These are phyloP conservation scores for Zhuqinia jingwanae DNA, from an alignment of 2,888 invertebrate genomes.

Conservation along the genomic window DNA sequence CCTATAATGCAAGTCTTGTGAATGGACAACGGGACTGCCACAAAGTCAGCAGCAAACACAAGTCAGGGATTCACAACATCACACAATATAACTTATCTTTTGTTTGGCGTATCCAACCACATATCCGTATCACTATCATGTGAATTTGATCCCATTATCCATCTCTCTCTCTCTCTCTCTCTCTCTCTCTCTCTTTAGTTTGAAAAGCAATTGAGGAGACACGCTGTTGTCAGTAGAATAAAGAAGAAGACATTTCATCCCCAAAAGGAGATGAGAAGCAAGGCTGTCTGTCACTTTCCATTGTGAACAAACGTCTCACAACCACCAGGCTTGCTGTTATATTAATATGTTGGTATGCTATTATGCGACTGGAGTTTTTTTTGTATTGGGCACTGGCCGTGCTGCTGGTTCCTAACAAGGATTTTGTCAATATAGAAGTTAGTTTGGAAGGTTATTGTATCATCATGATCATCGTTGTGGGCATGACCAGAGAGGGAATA, in stretches of 20 bases:
- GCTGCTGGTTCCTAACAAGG: no score
- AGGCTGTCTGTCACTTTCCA: conserved; percentile 35
- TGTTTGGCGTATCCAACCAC: no score
- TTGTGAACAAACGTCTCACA: background rate
- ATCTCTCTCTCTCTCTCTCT: no score
- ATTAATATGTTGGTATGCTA: no score
- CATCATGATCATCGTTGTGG: no score
- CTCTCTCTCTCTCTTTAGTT: background rate
- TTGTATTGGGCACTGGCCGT: no score
- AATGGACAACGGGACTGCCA: background rate
- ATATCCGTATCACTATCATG: background rate
- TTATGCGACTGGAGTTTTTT: no score
- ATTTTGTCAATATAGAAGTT: no score
- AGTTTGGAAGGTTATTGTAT: no score
- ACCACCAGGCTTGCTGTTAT: background rate
- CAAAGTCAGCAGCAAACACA: background rate
- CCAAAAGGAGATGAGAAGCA: conserved; percentile 37
- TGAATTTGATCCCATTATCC: conserved; percentile 12
- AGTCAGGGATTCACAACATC: background rate
- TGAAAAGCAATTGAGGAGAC: conserved; percentile 14
- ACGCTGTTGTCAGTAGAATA: conserved; percentile 24
- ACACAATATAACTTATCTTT: background rate
- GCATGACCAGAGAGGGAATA: no score
- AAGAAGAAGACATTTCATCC: conserved; percentile 36
- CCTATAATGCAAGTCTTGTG: background rate